These are phyloP conservation scores for Calycopis cecrops DNA, from an alignment of 1,140 invertebrate species.

Conservation along the genomic window DNA sequence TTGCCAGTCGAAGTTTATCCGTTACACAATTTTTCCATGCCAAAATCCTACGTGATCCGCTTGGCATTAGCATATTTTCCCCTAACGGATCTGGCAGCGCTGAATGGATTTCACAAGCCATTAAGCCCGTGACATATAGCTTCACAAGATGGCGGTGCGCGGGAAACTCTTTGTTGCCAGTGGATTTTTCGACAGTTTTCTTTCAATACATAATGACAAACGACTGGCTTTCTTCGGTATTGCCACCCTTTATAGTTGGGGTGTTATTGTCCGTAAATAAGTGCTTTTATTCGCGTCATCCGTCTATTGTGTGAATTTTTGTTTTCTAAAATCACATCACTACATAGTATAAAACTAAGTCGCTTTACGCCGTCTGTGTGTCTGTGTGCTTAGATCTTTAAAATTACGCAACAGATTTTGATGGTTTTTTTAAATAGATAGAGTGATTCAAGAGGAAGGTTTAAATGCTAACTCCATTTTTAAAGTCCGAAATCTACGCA, in stretches of 20 bases:
- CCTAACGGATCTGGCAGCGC: slow-evolving; percentile 5
- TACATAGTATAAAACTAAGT: no score
- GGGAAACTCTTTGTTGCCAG: slow-evolving; percentile 10
- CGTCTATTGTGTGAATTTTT: no score
- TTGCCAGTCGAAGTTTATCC: background rate
- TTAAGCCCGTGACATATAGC: slow-evolving; percentile 3
- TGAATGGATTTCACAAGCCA: slow-evolving; percentile 10
- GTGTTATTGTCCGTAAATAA: background rate
- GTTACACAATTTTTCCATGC: slow-evolving; percentile 7
- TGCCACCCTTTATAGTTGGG: slow-evolving; percentile 2
- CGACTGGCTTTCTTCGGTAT: slow-evolving; percentile 1
- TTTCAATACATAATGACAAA: slow-evolving; percentile 3
- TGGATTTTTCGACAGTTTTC: slow-evolving; percentile 9
- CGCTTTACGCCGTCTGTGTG: no score
- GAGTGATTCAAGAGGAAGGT: no score
- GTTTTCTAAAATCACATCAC: no score
- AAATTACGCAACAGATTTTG: no score
- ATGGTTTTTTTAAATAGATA: no score
- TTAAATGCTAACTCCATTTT: no score
- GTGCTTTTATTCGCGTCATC: no score
- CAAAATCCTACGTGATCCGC: slow-evolving; percentile 3
- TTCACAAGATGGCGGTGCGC: slow-evolving; percentile 9
- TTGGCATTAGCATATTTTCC: slow-evolving; percentile 6
- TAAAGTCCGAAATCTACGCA: no score
- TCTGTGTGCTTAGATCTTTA: no score